Conservation (phyloP, 2,888 invertebrate genomes). For the Habroteleia sp. region DNA sequence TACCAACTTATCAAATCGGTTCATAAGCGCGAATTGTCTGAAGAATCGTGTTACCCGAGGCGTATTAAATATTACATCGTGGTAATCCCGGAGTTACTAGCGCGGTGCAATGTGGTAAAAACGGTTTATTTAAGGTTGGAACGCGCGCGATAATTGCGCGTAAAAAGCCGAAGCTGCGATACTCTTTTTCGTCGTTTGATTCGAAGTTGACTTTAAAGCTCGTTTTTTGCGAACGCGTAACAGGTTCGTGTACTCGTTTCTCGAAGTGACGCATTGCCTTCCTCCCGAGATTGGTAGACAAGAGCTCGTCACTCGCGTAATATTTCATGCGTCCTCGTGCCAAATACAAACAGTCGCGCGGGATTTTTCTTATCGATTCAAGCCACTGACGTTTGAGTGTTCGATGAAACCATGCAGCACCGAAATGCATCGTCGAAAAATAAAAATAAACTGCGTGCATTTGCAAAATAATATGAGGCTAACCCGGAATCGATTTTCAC, state of each 20-base stretch:
- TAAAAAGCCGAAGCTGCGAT: neutral
- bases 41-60: too few relatives aligned
- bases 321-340: constrained; percentile 58
- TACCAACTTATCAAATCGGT: too few relatives aligned
- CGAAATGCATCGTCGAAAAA: too few relatives aligned
- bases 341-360: constrained; percentile 45
- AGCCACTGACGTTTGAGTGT: constrained; percentile 28
- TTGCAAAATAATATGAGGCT: too few relatives aligned
- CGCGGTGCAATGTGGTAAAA: too few relatives aligned
- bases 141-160: constrained; percentile 22
- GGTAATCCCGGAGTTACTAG: too few relatives aligned
- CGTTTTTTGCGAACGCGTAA: constrained; percentile 41
- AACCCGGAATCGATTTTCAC: constrained; percentile 10
- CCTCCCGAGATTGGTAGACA: constrained; percentile 39
- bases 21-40: too few relatives aligned
- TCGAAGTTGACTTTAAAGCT: constrained; percentile 11
- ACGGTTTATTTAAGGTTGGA: too few relatives aligned
- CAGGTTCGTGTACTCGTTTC: constrained; percentile 54
- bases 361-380: constrained; percentile 47
- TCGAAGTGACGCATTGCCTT: constrained; percentile 43
- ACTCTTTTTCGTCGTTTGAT: constrained; percentile 11
- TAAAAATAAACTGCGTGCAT: too few relatives aligned
- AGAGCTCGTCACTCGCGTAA: constrained; percentile 47
- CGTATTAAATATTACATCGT: too few relatives aligned
- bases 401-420: constrained; percentile 39